Evolutionary conservation across 2,888 invertebrate genomes (phyloP), one percentile per base, ranked within the genome.

Genomic region (Leucophenga maculata): DNA sequence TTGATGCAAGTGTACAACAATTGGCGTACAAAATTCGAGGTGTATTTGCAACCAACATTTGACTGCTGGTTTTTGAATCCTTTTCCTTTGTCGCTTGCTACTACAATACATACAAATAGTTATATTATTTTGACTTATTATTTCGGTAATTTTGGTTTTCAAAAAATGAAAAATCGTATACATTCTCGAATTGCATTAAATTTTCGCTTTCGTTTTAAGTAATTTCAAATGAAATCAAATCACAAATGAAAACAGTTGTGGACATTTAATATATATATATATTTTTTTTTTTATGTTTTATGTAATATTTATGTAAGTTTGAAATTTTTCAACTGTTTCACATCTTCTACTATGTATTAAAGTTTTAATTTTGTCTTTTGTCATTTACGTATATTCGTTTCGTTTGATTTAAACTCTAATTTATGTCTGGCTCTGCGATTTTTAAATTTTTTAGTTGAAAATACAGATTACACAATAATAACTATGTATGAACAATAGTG

Each of bases 371-470:
- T 75, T 75, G 76, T 77, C 83, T 78, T 77, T 72, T 39, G 80
- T n/a, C 73, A 76, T 78, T 86, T 86, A 86, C 86, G 86, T 86
- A 86, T 86, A 84, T 86, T 86, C 80, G 86, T 86, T 87, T 81
- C 81, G 78, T 46, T 62, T 64, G n/a, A 14, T 22, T 64, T 62
- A 32, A 59, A 11, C 55, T 55, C 55, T 22, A 55, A 18, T 16
- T 18, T 52, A 39, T 39, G 26, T 4, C 26, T 26, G 26, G 26
- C 26, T 26, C 26, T 26, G 26, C 26, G 26, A 26, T 26, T 26
- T 26, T 26, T 26, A 26, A 26, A 26, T 26, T 26, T 26, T 26
- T 26, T 26, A 26, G 26, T 26, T 26, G 3, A 26, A 26, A 26
- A 26, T 26, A 26, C 26, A 26, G 26, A 26, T 26, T 26, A 26